Base-by-base conservation (phyloP, 2,888 invertebrate species). In the Oscheius sp. region DNA sequence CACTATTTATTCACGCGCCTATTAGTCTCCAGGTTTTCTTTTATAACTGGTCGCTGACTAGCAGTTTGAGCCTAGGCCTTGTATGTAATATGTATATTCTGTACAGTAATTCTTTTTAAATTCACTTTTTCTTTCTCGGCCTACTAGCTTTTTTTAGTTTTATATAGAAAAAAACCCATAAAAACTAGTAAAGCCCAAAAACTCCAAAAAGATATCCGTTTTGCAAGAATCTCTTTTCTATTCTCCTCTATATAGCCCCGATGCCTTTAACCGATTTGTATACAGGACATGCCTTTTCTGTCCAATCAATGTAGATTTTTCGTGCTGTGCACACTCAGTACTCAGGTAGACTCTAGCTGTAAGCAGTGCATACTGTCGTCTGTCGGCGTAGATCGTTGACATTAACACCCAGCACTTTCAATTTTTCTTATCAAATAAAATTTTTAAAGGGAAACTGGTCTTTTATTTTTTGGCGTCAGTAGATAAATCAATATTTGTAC, bases 121-220 rank as follows among this genome's bases (percentile, higher is more conserved):
- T 61, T 42, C 45, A 45, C 45, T 61, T 61, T 20, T 37, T 52
- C n/a, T n/a, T n/a, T n/a, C 29, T n/a, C 42, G 39, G 58, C 39
- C 39, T 25, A 25, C 39, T 58, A 45, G 61, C 45, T 29, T 61
- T 61, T 42, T 42, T n/a, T 55, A 29, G 27, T n/a, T 12, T 33
- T 20, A 52, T 42, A 6, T 23, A 45, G 45, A 42, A 20, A 39
- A 61, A 61, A 61, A 61, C 17, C 61, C 61, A 61, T 61, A 61
- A 61, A 61, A 61, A 61, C 55, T 61, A 61, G 45, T 45, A 61
- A 61, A 61, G 61, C 45, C 42, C 45, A 31, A 61, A 61, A 61
- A 42, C 61, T 17, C 61, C 42, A 61, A 61, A 61, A 61, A 61
- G 42, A 42, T 61, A 45, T 61, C 45, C 23, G 27, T 61, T 45